Evolutionary conservation across 2,113 vertebrate species (phyloP), one percentile per base, ranked within the genome.

Genomic region (Ursus arctos): DNA sequence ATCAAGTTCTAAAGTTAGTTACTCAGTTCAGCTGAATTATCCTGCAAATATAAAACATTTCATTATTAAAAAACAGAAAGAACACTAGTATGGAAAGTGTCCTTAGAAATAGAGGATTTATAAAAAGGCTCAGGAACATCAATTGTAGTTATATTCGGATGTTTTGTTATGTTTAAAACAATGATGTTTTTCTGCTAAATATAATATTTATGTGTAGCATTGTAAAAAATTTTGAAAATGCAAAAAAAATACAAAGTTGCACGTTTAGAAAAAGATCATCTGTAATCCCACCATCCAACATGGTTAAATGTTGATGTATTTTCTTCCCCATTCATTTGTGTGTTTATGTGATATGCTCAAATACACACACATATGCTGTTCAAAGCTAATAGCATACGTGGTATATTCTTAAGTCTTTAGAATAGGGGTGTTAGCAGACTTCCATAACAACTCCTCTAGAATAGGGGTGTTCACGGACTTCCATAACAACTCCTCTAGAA

Each of bases 191-290:
- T 43, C n/a, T 88, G 18, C 84, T 94, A 86, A 57, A 85, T 81
- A 72, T 53, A 91, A 49, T 84, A 65, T 47, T 88, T 96, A 7
- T 74, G 1, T 18, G 10, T 80, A 65, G 7, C 49, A 92, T 69
- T 91, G 49, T 81, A 28, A 83, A 88, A 84, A 53, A 77, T 43
- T 92, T 87, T 84, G 5, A 51, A 98, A 95, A 91, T 83, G 57
- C 26, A 49, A 77, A 83, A 91, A 53, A 92, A 31, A 10, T 72
- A 16, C 49, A 71, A 88, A 88, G 28, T 36, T 55, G 18, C 6
- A 71, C 88, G 95, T 96, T 91, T 91, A 93, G 72, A 82, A 89
- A 87, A 87, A 86, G 84, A 22, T 95, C 11, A 80, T 69, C n/a
- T 94, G 12, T 76, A 51, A 81, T 55, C 28, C 40, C 21, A 84